A percentile compares a stretch with the other conserved stretches of the same genome.
Conservation (phyloP, 2,797 vertebrate species). For the Coracias cyanogaster region DNA sequence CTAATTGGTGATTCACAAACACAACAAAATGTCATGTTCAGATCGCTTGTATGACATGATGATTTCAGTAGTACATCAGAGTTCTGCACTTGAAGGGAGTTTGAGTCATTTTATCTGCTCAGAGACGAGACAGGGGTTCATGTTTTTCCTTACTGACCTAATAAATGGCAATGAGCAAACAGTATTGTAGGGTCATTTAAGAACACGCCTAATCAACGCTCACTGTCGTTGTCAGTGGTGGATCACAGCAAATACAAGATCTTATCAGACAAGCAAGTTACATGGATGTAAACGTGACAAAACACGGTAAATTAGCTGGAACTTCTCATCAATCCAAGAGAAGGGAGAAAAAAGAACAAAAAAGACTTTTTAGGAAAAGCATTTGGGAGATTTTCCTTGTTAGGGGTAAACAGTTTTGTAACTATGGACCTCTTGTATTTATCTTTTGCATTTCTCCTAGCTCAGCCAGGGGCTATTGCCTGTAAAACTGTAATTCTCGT, state of each 20-base stretch:
- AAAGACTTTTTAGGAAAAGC: not conserved
- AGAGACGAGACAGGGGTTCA: not conserved
- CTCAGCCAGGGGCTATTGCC: not conserved
- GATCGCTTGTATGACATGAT: not conserved
- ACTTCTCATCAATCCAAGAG: not conserved
- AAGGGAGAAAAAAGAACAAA: not conserved
- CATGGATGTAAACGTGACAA: not conserved
- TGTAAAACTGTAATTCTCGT: not conserved
- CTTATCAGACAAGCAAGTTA: not conserved
- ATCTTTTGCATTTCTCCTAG: not conserved
- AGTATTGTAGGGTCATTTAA: not conserved
- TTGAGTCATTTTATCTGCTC: not conserved
- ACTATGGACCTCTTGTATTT: not conserved
- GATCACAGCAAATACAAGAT: not conserved
- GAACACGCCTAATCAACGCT: not conserved
- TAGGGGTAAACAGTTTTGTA: not conserved
- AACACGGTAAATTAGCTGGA: not conserved
- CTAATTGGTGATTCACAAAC: constrained; percentile 14
- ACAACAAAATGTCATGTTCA: constrained; percentile 7
- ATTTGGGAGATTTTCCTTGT: not conserved
- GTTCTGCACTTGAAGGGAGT: not conserved
- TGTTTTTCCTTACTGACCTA: not conserved
- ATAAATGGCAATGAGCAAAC: not conserved
- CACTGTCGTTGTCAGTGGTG: not conserved
- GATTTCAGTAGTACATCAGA: not conserved